These are phyloP conservation scores for Lagopus muta DNA, from an alignment of 2,113 vertebrate species.

Conservation along the genomic window DNA sequence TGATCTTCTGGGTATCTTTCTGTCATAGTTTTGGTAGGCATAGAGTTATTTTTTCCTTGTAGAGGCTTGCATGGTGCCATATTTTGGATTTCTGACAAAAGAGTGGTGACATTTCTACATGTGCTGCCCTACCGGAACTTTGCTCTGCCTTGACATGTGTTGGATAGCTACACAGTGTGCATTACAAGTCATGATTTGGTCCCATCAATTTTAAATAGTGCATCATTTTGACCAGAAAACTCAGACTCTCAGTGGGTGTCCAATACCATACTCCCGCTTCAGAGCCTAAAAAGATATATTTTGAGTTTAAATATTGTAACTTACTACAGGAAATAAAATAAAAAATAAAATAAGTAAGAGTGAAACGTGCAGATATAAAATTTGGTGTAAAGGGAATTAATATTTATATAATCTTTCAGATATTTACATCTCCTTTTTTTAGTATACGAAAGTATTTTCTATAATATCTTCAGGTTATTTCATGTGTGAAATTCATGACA, in stretches of 20 bases:
- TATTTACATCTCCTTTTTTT: neutral
- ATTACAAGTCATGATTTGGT: neutral
- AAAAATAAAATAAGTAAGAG: neutral
- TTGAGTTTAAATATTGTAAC: neutral
- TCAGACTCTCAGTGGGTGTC: neutral
- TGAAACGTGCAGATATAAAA: neutral
- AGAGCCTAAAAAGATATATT: neutral
- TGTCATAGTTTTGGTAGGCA: too few relatives aligned
- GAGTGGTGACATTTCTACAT: too few relatives aligned
- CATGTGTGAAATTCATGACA: neutral
- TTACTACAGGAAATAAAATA: neutral
- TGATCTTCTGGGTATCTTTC: neutral
- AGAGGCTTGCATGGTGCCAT: too few relatives aligned
- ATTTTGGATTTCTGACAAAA: too few relatives aligned
- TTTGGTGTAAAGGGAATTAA: neutral
- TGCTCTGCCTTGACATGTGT: neutral
- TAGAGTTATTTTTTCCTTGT: too few relatives aligned
- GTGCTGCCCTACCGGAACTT: neutral
- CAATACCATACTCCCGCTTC: neutral
- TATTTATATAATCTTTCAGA: neutral
- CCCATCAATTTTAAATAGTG: neutral
- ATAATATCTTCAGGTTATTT: neutral
- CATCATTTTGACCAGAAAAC: neutral
- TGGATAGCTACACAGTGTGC: neutral
- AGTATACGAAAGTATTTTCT: neutral